A percentile compares a stretch with the other conserved stretches of the same genome.
phyloP scores from a whole-genome alignment of 2,888 invertebrate species.

The Amphipoea oculea region DNA sequence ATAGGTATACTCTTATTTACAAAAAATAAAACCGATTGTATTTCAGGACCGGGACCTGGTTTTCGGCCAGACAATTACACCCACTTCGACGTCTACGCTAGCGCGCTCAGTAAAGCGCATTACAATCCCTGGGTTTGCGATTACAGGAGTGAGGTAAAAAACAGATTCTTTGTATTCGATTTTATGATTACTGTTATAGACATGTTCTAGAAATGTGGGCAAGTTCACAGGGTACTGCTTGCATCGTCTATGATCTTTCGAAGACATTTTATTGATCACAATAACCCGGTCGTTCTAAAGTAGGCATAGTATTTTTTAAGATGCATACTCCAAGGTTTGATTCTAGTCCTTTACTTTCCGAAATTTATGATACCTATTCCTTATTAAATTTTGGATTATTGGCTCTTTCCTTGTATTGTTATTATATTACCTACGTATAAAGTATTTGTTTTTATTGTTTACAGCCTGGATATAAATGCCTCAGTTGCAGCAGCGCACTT shows the following conservation, averaged over 20 bases:
- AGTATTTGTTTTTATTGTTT: constrained; percentile 33
- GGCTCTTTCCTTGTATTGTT: background rate
- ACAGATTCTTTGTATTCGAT: background rate
- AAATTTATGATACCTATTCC: background rate
- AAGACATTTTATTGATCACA: background rate
- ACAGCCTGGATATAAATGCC: constrained; percentile 75
- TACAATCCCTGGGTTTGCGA: constrained; percentile 59
- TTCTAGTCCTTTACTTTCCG: background rate
- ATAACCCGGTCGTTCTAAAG: background rate
- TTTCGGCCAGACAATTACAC: constrained; percentile 42
- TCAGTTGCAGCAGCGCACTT: constrained; percentile 70
- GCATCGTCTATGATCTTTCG: background rate
- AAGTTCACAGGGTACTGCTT: background rate
- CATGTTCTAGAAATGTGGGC: background rate
- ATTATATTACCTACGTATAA: background rate
- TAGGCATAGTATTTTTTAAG: background rate
- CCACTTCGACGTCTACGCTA: constrained; percentile 54
- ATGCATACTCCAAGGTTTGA: background rate
- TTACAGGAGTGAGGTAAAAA: constrained; percentile 58
- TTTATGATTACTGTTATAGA: background rate
- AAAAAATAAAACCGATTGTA: background rate
- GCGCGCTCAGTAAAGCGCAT: constrained; percentile 54
- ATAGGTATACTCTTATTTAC: background rate
- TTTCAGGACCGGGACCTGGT: constrained; percentile 46
- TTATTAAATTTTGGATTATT: background rate